Evolutionary conservation across 2,797 vertebrate genomes (phyloP), one percentile per base, ranked within the genome.

Genomic region (Pangasius mekongensis): DNA sequence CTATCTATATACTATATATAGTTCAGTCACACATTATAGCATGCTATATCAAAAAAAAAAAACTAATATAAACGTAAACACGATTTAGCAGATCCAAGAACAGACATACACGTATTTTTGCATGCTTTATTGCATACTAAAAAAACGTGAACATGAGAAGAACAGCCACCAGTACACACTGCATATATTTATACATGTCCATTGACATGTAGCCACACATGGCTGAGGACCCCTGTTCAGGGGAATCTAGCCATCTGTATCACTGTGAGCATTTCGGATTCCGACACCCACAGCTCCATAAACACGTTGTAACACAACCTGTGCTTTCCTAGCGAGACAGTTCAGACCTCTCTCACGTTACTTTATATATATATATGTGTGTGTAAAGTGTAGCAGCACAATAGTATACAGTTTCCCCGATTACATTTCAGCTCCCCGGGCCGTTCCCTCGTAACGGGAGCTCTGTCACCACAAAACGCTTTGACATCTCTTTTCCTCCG

Each of bases 341-440:
- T 62, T 39, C 30, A 30, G 76, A 36, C 64, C 39, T 69, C 76
- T 60, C 36, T 73, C 36, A 67, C 74, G 27, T 81, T 67, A 76
- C 84, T 8, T 47, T 36, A 24, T 60, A 81, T 39, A 39, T 81
- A 33, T 56, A 5, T 78, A 9, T 30, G 43, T 67, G 83, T 84
- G 74, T 69, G 74, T 69, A 58, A 86, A 89, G 69, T 76, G 58
- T 77, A 86, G 60, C 36, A 18, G 27, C 49, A 89, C 85, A 87
- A 78, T 60, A 84, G 85, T 81, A 87, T 89, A 84, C 60, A 52
- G 85, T 89, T 89, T 77, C 82, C 52, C 71, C 30, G 69, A 64
- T 89, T 86, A 47, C 80, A 77, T 89, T 86, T 86, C 88, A 83
- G 47, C 47, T 86, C 85, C 85, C 69, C n/a, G 52, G 62, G 88